Conservation (phyloP, 2,888 invertebrate genomes). For the Calameuta idolon region DNA sequence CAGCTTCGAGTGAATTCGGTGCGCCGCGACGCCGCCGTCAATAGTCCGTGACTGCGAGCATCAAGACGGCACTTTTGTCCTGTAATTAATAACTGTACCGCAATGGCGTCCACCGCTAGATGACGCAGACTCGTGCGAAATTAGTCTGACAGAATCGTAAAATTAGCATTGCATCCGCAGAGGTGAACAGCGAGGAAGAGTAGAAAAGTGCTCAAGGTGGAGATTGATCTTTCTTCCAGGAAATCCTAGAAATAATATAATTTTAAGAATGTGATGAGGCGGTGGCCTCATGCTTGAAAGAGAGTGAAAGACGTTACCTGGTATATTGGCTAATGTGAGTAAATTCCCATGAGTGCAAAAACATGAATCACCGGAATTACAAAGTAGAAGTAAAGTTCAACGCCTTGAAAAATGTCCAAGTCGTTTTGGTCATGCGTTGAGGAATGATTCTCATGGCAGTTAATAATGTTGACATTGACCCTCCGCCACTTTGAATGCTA, state of each 20-base stretch:
- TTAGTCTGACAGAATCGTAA: not conserved
- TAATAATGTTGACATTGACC: not conserved
- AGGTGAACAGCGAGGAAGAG: not conserved
- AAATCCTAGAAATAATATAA: not conserved
- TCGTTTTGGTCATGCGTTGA: not conserved
- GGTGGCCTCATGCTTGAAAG: not conserved
- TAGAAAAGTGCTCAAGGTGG: not conserved
- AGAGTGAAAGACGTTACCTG: not conserved
- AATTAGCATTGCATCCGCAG: not conserved
- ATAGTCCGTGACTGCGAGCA: conserved; percentile 5
- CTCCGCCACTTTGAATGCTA: not conserved
- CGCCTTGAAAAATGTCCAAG: not conserved
- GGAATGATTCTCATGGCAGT: not conserved
- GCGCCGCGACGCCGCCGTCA: conserved; percentile 18
- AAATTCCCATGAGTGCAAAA: not conserved
- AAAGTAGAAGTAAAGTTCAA: not conserved
- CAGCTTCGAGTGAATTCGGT: conserved; percentile 29
- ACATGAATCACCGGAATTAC: not conserved
- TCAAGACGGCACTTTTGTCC: conserved; percentile 33
- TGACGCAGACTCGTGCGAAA: not conserved
- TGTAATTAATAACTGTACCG: conserved; percentile 37
- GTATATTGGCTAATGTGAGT: not conserved
- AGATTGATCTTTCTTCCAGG: not conserved
- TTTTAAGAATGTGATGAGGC: not conserved
- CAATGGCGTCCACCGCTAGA: conserved; percentile 13